These are phyloP conservation scores for Xyrichtys novacula DNA, from an alignment of 2,797 vertebrate genomes.

Conservation along the genomic window DNA sequence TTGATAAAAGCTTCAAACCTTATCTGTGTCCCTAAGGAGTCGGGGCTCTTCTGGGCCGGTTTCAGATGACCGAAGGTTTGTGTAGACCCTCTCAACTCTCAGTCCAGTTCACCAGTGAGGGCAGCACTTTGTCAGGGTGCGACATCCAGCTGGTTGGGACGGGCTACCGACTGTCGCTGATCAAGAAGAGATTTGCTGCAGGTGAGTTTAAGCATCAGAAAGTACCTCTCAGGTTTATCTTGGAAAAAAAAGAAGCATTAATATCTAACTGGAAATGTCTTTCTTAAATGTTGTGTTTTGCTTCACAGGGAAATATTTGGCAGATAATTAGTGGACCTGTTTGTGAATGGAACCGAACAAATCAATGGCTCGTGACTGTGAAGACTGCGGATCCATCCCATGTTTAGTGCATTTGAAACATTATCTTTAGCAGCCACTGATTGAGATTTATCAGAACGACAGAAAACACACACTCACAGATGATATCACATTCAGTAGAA, in stretches of 20 bases:
- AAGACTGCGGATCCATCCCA: conserved; percentile 68
- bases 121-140: conserved; percentile 94
- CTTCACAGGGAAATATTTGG: conserved; percentile 96
- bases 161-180: conserved; percentile 95
- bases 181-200: conserved; percentile 98
- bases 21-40: conserved; percentile 84
- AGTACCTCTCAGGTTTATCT: neutral
- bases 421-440: conserved; percentile 47
- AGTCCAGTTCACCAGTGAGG: conserved; percentile 97
- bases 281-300: conserved; percentile 58
- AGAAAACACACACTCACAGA: conserved; percentile 35
- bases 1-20: neutral
- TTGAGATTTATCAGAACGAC: conserved; percentile 44
- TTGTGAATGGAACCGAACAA: conserved; percentile 56
- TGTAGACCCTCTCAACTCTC: conserved; percentile 92
- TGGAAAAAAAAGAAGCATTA: neutral
- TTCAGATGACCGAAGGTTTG: conserved; percentile 91
- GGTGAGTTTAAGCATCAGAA: conserved; percentile 81
- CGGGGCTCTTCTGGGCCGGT: conserved; percentile 94
- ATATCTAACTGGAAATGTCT: neutral
- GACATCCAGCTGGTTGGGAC: conserved; percentile 96
- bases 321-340: conserved; percentile 91
- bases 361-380: conserved; percentile 74
- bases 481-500: conserved; percentile 53
- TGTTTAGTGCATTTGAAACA: conserved; percentile 57